Evolutionary conservation across 2,797 vertebrate species (phyloP).

Genomic region (Phataginus tricuspis): DNA sequence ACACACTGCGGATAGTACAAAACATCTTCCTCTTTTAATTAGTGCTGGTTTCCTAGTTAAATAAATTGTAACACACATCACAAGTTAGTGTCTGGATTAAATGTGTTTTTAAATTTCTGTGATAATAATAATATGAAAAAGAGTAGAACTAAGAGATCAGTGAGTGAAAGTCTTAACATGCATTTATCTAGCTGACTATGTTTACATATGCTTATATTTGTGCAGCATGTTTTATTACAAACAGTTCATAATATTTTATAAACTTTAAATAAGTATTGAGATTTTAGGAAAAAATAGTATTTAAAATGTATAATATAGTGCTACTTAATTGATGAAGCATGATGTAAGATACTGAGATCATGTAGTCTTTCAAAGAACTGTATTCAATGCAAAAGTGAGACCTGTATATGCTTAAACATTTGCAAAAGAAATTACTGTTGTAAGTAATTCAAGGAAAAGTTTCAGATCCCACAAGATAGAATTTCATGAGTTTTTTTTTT

Average conservation of each 20-base stretch:
- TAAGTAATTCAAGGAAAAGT: background rate
- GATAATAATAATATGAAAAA: slow-evolving; percentile 19
- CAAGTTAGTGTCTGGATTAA: background rate
- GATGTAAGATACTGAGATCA: background rate
- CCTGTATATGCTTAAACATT: background rate
- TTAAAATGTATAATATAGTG: background rate
- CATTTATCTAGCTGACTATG: background rate
- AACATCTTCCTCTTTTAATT: background rate
- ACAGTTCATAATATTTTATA: background rate
- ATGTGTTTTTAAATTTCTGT: background rate
- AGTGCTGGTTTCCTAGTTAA: background rate
- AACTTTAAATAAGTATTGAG: background rate
- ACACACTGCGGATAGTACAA: background rate
- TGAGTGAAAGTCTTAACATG: background rate
- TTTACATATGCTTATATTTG: background rate
- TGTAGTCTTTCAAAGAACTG: background rate
- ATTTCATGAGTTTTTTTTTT: slow-evolving; percentile 17
- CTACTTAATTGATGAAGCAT: background rate
- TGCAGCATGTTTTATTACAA: background rate
- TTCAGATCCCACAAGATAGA: background rate
- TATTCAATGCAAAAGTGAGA: background rate
- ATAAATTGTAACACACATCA: background rate
- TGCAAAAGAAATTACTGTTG: background rate
- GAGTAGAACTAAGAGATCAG: background rate
- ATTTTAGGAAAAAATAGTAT: background rate